phyloP scores from a whole-genome alignment of 2,797 vertebrate genomes.

The Phaenicophaeus curvirostris region DNA sequence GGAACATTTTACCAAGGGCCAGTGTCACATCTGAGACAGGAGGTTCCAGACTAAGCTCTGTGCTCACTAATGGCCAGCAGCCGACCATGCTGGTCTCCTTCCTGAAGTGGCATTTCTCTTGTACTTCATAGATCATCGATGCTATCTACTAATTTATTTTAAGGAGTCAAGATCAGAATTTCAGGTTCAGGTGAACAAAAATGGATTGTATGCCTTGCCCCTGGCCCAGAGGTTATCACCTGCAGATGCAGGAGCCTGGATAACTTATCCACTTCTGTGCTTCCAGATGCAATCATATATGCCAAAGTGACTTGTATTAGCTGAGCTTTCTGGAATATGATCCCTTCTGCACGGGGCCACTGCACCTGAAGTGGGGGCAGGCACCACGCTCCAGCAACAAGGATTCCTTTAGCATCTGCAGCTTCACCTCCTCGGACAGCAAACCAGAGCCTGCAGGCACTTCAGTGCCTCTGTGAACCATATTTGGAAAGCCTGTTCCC shows the following conservation, averaged over 20 bases:
- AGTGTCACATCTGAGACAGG: not conserved
- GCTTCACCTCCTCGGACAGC: not conserved
- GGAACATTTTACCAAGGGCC: not conserved
- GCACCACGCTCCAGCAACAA: not conserved
- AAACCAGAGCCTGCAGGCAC: not conserved
- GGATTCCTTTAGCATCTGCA: not conserved
- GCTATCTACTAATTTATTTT: not conserved
- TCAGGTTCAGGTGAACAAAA: not conserved
- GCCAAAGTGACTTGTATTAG: not conserved
- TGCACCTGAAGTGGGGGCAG: not conserved
- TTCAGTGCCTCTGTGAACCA: rapidly evolving
- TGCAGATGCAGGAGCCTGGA: not conserved
- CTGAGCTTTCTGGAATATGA: not conserved
- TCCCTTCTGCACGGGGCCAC: not conserved
- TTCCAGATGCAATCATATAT: rapidly evolving
- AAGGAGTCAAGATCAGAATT: not conserved
- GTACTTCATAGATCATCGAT: not conserved
- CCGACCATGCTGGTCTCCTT: not conserved
- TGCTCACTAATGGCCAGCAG: not conserved
- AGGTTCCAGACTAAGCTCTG: not conserved
- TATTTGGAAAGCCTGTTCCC: not conserved
- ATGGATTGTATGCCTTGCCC: not conserved
- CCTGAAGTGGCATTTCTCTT: not conserved
- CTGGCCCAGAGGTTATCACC: not conserved
- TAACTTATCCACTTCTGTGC: not conserved